These are phyloP conservation scores for Leptopilina boulardi DNA, from an alignment of 1,140 invertebrate species.

Conservation along the genomic window DNA sequence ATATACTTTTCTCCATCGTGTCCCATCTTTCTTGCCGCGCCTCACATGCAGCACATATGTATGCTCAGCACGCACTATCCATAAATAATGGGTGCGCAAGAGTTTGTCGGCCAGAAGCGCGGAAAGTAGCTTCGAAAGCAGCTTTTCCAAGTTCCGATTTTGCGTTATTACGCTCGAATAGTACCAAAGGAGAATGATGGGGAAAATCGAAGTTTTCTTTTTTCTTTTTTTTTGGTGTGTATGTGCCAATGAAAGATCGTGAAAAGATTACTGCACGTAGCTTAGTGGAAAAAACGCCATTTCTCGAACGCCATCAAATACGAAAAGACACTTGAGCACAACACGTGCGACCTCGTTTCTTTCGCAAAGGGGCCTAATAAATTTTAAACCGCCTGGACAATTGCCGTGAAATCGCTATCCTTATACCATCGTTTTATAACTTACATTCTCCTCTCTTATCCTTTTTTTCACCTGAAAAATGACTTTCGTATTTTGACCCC, in stretches of 20 bases:
- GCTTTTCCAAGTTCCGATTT: constrained; percentile 63
- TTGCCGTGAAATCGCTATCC: constrained; percentile 16
- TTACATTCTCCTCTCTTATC: no score
- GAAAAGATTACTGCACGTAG: constrained; percentile 65
- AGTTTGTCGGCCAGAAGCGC: constrained; percentile 47
- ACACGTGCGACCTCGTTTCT: constrained; percentile 1
- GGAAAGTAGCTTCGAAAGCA: constrained; percentile 64
- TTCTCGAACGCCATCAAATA: constrained; percentile 43
- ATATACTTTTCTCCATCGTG: background rate
- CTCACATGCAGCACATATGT: constrained; percentile 55
- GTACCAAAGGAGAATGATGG: background rate
- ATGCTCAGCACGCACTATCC: constrained; percentile 64
- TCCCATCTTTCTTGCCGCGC: background rate
- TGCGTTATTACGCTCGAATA: constrained; percentile 66
- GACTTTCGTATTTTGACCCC: background rate
- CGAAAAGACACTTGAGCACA: constrained; percentile 44
- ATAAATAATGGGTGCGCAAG: constrained; percentile 65
- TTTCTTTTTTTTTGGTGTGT: no score
- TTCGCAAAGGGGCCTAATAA: background rate
- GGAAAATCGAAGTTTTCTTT: background rate
- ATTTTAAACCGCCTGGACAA: constrained; percentile 14
- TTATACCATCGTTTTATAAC: constrained; percentile 1
- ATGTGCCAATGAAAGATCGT: constrained; percentile 61
- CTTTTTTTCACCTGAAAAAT: constrained; percentile 2
- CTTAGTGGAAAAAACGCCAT: constrained; percentile 44